Conservation (phyloP, 2,113 vertebrate genomes). For the Procapra przewalskii region DNA sequence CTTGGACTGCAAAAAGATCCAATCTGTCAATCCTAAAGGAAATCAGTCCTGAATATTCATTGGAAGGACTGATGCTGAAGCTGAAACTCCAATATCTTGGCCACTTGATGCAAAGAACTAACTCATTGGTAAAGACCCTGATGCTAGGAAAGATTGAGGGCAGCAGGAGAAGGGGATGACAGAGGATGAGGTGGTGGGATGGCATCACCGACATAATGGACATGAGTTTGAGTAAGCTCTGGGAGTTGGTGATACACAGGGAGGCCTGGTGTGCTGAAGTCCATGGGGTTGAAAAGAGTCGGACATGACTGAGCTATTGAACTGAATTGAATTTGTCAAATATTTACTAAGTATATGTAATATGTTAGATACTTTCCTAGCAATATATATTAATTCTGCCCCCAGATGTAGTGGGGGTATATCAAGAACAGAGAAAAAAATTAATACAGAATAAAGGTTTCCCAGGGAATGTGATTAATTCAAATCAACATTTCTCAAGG, state of each 20-base stretch:
- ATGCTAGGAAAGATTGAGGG: background rate
- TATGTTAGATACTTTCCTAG: background rate
- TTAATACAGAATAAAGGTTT: background rate
- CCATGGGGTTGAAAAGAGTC: background rate
- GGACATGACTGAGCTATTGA: background rate
- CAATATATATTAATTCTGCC: background rate
- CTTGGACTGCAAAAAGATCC: background rate
- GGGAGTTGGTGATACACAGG: background rate
- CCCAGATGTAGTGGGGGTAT: background rate
- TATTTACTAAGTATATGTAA: background rate
- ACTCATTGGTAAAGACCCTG: background rate
- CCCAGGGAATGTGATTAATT: background rate
- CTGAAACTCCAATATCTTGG: background rate
- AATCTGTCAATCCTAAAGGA: background rate
- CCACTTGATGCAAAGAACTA: background rate
- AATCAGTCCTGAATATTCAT: background rate
- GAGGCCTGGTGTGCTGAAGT: background rate
- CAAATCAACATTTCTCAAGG: background rate
- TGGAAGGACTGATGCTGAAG: background rate
- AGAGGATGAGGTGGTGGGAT: background rate
- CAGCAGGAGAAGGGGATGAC: background rate
- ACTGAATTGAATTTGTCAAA: background rate
- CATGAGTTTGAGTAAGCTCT: background rate
- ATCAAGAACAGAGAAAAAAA: background rate
- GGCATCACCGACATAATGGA: background rate